Conservation (phyloP, 2,888 invertebrate species). For the Mesoligia furuncula region DNA sequence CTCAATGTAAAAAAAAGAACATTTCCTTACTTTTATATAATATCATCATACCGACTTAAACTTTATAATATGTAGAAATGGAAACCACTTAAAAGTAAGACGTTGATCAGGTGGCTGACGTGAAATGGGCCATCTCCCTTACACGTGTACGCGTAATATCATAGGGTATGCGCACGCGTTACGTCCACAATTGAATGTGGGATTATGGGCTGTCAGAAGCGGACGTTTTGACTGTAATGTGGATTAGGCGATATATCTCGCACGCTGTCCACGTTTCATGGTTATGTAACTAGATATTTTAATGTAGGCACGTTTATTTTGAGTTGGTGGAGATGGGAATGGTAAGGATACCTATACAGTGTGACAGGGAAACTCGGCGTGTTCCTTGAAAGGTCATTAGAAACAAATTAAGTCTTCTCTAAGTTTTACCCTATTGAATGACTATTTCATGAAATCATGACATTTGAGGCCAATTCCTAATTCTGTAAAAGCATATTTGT, state of each 20-base stretch:
- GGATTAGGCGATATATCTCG: conserved; percentile 70
- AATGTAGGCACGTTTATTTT: conserved; percentile 44
- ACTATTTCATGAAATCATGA: no score
- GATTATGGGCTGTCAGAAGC: conserved; percentile 76
- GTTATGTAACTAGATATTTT: conserved; percentile 55
- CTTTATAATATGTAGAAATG: conserved; percentile 15
- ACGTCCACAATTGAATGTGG: conserved; percentile 63
- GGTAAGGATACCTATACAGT: neutral
- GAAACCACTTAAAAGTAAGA: conserved; percentile 42
- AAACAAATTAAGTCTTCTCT: no score
- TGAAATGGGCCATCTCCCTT: conserved; percentile 31
- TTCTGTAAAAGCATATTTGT: no score
- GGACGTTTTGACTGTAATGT: conserved; percentile 72
- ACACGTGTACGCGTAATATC: conserved; percentile 44
- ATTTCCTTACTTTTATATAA: neutral
- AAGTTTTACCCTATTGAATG: no score
- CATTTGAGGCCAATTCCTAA: no score
- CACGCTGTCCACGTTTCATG: conserved; percentile 43
- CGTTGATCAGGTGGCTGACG: conserved; percentile 15
- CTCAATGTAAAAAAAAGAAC: neutral
- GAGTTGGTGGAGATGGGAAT: conserved; percentile 1
- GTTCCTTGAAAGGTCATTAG: no score
- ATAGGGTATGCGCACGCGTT: conserved; percentile 48
- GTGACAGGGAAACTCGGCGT: no score
- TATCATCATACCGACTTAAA: conserved; percentile 1